These are phyloP conservation scores for Anser brachyrhynchus DNA, from an alignment of 2,113 vertebrate genomes.

Conservation along the genomic window DNA sequence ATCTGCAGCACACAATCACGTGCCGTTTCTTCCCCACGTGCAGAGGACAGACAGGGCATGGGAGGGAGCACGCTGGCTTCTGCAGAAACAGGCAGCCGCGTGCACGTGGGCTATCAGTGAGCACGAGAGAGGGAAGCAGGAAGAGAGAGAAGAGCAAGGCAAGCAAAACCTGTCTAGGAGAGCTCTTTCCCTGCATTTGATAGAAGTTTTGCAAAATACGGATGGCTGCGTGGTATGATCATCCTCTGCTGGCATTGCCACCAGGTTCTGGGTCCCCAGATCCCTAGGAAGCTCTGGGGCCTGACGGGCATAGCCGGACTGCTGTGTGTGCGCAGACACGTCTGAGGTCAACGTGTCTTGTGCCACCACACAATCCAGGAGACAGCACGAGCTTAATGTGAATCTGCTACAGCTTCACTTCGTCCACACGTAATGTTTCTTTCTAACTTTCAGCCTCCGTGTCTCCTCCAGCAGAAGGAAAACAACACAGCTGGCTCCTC, in stretches of 20 bases:
- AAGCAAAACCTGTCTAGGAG: not conserved
- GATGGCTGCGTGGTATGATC: too few relatives aligned
- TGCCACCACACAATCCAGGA: not conserved
- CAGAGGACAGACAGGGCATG: not conserved
- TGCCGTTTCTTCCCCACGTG: accelerated
- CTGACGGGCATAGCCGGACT: not conserved
- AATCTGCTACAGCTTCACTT: not conserved
- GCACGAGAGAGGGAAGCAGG: not conserved
- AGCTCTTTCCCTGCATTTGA: not conserved
- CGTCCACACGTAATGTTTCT: not conserved
- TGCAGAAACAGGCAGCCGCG: not conserved
- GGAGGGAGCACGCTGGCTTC: not conserved
- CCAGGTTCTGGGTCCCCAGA: accelerated
- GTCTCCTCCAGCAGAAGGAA: not conserved
- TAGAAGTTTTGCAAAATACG: not conserved
- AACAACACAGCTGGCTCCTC: not conserved
- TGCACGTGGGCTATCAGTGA: accelerated
- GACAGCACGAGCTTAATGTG: not conserved
- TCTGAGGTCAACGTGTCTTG: not conserved
- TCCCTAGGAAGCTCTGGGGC: not conserved
- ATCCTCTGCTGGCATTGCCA: not conserved
- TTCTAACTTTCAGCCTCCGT: not conserved
- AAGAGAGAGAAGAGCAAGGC: not conserved
- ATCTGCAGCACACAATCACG: too few relatives aligned
- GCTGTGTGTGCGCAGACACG: not conserved